A percentile compares a stretch with the other conserved stretches of the same genome.
Evolutionary conservation across 1,140 invertebrate genomes (phyloP).

Genomic region (Parasteatoda tepidariorum): DNA sequence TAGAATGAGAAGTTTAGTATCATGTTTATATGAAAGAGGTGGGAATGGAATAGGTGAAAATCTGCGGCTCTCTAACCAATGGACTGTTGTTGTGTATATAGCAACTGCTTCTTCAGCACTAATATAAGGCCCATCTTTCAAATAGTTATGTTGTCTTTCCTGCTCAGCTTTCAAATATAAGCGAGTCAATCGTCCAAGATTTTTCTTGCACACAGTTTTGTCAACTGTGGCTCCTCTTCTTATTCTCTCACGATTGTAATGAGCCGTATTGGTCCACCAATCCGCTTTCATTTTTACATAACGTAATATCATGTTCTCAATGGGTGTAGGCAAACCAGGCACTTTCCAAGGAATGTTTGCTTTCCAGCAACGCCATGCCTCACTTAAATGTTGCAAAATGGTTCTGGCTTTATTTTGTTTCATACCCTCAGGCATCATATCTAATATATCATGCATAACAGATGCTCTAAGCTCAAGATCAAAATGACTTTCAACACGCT

Average conservation of each 20-base stretch:
- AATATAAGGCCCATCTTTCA: conserved; percentile 99
- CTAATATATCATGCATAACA: conserved; percentile 99
- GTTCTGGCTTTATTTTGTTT: conserved; percentile 99
- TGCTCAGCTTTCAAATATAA: conserved; percentile 99
- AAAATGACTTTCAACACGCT: conserved; percentile 99
- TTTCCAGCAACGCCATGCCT: conserved; percentile 99
- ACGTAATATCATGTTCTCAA: conserved; percentile 99
- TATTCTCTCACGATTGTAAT: conserved; percentile 98
- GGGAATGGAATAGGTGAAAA: conserved; percentile 99
- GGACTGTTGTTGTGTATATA: conserved; percentile 99
- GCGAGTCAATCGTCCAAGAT: conserved; percentile 94
- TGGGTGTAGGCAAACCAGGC: conserved; percentile 97
- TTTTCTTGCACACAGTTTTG: conserved; percentile 99
- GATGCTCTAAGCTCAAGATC: conserved; percentile 97
- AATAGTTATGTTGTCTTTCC: conserved; percentile 98
- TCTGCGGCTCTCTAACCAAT: conserved; percentile 97
- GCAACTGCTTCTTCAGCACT: conserved; percentile 99
- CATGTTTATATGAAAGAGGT: conserved; percentile 98
- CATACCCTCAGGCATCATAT: conserved; percentile 99
- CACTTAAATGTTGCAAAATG: conserved; percentile 97
- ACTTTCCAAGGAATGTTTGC: conserved; percentile 99
- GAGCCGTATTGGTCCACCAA: conserved; percentile 99
- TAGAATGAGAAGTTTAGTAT: conserved; percentile 97
- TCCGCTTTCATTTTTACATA: conserved; percentile 99
- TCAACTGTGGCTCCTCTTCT: conserved; percentile 94